Percentiles rank a stretch among this genome's conserved stretches.
Evolutionary conservation across 2,888 invertebrate species (phyloP).

Genomic region (Sesia apiformis): DNA sequence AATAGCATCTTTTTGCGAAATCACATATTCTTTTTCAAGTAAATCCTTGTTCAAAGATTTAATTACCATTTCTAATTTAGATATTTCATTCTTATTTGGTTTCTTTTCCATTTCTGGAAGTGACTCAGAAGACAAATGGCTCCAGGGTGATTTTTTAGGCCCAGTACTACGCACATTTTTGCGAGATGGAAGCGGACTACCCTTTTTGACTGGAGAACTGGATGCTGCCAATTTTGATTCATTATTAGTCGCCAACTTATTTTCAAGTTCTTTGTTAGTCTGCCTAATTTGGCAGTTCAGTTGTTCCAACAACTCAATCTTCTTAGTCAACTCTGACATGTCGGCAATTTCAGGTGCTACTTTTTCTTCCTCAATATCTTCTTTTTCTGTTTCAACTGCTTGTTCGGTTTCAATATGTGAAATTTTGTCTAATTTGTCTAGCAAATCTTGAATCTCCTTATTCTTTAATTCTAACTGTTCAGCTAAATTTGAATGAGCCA

Average conservation of each 20-base stretch:
- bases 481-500: conserved; percentile 68
- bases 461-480: conserved; percentile 69
- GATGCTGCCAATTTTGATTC: conserved; percentile 34
- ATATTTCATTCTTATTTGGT: conserved; percentile 38
- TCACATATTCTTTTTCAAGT: conserved; percentile 55
- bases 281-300: conserved; percentile 68
- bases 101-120: conserved; percentile 55
- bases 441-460: conserved; percentile 48
- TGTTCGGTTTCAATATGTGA: conserved; percentile 13
- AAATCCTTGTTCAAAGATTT: conserved; percentile 66
- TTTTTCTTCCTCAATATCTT: conserved; percentile 73
- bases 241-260: conserved; percentile 46
- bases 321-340: conserved; percentile 57
- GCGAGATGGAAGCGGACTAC: conserved; percentile 50
- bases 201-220: conserved; percentile 44
- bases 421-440: conserved; percentile 37
- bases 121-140: conserved; percentile 50
- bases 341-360: conserved; percentile 64
- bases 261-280: conserved; percentile 70
- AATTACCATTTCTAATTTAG: conserved; percentile 49
- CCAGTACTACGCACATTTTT: conserved; percentile 57
- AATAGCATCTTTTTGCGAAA: conserved; percentile 60
- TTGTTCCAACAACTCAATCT: conserved; percentile 69
- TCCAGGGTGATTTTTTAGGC: conserved; percentile 66
- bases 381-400: conserved; percentile 26